phyloP scores from a whole-genome alignment of 2,113 vertebrate species.

The Oenanthe oenanthe region DNA sequence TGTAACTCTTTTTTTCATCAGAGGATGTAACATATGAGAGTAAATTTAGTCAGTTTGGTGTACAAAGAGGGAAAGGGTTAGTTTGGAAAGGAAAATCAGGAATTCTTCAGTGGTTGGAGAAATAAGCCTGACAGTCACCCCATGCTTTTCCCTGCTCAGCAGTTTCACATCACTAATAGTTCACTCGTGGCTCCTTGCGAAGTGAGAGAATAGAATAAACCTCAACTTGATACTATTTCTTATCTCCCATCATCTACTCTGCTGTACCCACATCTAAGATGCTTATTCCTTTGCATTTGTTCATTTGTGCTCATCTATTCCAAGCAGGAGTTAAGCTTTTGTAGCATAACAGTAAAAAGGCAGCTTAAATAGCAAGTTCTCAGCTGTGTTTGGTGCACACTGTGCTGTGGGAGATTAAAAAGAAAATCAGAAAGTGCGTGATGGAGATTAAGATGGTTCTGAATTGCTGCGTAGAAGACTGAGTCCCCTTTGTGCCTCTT shows the following conservation, averaged over 20 bases:
- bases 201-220: neutral
- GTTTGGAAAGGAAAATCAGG: neutral
- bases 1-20: neutral
- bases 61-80: neutral
- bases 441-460: conserved; percentile 47
- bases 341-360: neutral
- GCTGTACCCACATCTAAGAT: neutral
- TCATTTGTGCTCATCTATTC: neutral
- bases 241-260: neutral
- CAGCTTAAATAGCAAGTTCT: conserved; percentile 9
- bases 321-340: neutral
- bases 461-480: neutral
- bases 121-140: neutral
- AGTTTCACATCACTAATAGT: neutral
- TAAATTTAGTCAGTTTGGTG: neutral
- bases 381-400: conserved; percentile 1
- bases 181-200: neutral
- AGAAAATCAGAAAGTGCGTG: neutral
- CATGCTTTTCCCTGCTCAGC: neutral
- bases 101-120: neutral
- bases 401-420: conserved; percentile 15
- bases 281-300: neutral
- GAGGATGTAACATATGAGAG: neutral
- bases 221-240: neutral
- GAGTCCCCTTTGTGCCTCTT: conserved; percentile 45